Conservation (phyloP, 2,113 vertebrate species). For the Poeciliopsis prolifica region DNA sequence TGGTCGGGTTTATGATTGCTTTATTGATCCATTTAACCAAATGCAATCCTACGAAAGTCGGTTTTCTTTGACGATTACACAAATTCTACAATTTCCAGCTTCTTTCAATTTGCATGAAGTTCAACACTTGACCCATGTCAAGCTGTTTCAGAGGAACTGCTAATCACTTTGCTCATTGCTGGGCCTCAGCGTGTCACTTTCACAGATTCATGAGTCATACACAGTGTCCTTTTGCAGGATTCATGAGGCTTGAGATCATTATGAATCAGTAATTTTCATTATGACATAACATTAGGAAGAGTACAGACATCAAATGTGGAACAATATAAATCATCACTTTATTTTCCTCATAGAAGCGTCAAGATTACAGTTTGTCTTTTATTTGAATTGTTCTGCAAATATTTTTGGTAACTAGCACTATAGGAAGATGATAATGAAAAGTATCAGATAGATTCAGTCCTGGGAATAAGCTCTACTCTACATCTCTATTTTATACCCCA, state of each 20-base stretch:
- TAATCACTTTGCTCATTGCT: conserved; percentile 7
- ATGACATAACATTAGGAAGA: not conserved
- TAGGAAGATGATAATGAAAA: conserved; percentile 1
- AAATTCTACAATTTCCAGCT: not conserved
- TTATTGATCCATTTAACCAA: not conserved
- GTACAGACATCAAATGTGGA: not conserved
- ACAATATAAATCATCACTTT: not conserved
- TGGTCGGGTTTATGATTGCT: not conserved
- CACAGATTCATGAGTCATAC: conserved; percentile 20
- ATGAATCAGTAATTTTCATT: conserved; percentile 21
- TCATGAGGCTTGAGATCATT: conserved; percentile 15
- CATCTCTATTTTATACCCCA: conserved; percentile 1
- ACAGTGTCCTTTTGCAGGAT: conserved; percentile 27
- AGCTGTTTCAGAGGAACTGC: conserved; percentile 17
- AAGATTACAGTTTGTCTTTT: conserved; percentile 3
- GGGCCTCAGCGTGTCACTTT: conserved; percentile 10
- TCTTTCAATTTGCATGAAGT: not conserved
- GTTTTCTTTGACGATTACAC: not conserved
- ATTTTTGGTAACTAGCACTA: not conserved
- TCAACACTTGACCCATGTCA: not conserved
- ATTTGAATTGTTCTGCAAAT: not conserved
- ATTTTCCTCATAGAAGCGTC: not conserved
- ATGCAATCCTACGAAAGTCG: not conserved
- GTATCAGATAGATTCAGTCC: conserved; percentile 2
- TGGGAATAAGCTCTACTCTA: conserved; percentile 1